These are phyloP conservation scores for Amphipyra berbera DNA, from an alignment of 2,888 invertebrate genomes.

Conservation along the genomic window DNA sequence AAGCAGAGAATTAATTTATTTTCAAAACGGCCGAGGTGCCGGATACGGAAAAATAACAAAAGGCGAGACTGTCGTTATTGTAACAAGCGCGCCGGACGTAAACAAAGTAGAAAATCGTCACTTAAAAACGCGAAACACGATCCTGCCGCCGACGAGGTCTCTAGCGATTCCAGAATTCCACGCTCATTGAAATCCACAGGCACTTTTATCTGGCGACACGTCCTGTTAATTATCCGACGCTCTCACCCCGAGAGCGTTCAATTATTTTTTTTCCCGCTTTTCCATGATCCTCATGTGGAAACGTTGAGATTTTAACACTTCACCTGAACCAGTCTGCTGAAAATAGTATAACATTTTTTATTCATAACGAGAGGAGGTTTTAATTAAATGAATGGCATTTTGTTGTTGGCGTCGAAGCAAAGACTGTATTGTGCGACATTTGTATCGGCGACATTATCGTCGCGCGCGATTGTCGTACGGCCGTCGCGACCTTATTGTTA, in stretches of 20 bases:
- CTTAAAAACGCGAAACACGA: conserved; percentile 80
- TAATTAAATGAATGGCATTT: conserved; percentile 86
- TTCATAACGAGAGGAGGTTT: conserved; percentile 78
- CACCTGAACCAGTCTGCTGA: conserved; percentile 85
- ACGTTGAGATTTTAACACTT: conserved; percentile 89
- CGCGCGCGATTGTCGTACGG: conserved; percentile 49
- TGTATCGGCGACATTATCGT: conserved; percentile 56
- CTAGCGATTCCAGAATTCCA: conserved; percentile 76
- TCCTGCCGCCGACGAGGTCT: conserved; percentile 69
- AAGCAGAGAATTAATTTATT: conserved; percentile 71
- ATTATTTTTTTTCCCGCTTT: conserved; percentile 85
- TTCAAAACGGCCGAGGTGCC: conserved; percentile 64
- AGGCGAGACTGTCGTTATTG: conserved; percentile 69
- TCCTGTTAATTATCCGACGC: conserved; percentile 89
- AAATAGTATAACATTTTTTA: conserved; percentile 81
- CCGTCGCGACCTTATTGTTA: conserved; percentile 61
- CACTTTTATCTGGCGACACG: conserved; percentile 88
- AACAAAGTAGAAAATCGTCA: conserved; percentile 82
- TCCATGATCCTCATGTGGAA: conserved; percentile 86
- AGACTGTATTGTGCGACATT: conserved; percentile 67
- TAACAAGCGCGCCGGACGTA: conserved; percentile 73
- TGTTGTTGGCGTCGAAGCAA: conserved; percentile 69
- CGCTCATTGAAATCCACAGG: conserved; percentile 84
- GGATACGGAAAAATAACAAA: conserved; percentile 67
- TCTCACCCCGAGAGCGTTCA: conserved; percentile 85